Percentiles rank a stretch among this genome's conserved stretches.
Conservation (phyloP, 2,797 vertebrate species). For the Rachycentron canadum region DNA sequence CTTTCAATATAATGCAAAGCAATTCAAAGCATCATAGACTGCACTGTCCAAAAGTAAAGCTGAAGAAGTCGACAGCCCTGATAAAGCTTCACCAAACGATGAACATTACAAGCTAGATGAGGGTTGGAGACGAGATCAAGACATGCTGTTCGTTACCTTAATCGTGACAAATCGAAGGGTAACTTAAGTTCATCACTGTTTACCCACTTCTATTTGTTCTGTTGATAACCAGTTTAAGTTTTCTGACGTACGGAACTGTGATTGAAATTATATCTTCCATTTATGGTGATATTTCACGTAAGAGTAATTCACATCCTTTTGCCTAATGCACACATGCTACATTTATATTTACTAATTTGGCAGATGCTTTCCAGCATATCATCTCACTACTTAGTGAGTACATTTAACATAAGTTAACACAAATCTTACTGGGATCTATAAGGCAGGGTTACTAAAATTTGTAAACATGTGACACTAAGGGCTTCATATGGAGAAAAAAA, state of each 20-base stretch:
- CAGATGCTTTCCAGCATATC: too few relatives aligned
- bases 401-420: not conserved
- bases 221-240: not conserved
- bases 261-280: too few relatives aligned
- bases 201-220: not conserved
- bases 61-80: not conserved
- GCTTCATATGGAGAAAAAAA: not conserved
- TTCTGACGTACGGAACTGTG: not conserved
- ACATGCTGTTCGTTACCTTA: too few relatives aligned
- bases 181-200: not conserved
- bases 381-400: not conserved
- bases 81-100: too few relatives aligned
- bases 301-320: not conserved
- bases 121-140: not conserved
- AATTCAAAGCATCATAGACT: not conserved
- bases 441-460: not conserved
- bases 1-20: not conserved
- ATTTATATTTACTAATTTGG: too few relatives aligned
- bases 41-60: not conserved
- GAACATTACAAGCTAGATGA: not conserved
- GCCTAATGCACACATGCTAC: not conserved
- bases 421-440: not conserved
- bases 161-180: not conserved
- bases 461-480: not conserved
- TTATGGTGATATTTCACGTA: not conserved